A percentile compares a stretch with the other conserved stretches of the same genome.
Conservation (phyloP, 2,113 vertebrate species). For the Todiramphus saurophagus region DNA sequence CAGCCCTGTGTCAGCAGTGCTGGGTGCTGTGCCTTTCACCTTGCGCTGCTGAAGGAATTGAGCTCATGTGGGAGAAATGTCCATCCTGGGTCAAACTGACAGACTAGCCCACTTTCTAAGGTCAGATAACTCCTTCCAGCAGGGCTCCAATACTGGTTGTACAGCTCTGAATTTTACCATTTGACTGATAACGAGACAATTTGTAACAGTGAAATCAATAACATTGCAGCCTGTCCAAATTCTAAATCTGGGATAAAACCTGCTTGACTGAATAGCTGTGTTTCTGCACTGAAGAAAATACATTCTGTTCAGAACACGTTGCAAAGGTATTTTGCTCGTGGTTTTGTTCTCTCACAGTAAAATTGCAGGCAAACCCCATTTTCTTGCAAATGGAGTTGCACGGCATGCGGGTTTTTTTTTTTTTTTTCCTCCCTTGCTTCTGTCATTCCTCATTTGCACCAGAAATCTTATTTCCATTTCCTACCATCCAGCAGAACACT, state of each 20-base stretch:
- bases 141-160: not conserved
- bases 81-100: not conserved
- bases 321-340: not conserved
- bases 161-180: not conserved
- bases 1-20: not conserved
- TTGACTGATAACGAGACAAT: not conserved
- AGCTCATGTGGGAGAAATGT: not conserved
- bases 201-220: not conserved
- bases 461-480: conserved; percentile 53
- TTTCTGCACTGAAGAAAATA: not conserved
- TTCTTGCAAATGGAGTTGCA: conserved; percentile 50
- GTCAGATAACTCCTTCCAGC: not conserved
- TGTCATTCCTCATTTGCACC: conserved; percentile 61
- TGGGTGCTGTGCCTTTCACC: not conserved
- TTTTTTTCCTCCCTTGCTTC: not conserved
- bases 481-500: conserved; percentile 12
- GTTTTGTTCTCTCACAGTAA: not conserved
- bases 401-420: not conserved
- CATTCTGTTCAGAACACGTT: not conserved
- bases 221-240: not conserved
- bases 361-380: conserved; percentile 26
- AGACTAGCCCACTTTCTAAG: not conserved
- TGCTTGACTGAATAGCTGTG: not conserved
- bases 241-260: not conserved
- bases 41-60: not conserved